A percentile compares a stretch with the other conserved stretches of the same genome.
phyloP scores from a whole-genome alignment of 2,888 invertebrate species.

The Noctuana brunneofusca region DNA sequence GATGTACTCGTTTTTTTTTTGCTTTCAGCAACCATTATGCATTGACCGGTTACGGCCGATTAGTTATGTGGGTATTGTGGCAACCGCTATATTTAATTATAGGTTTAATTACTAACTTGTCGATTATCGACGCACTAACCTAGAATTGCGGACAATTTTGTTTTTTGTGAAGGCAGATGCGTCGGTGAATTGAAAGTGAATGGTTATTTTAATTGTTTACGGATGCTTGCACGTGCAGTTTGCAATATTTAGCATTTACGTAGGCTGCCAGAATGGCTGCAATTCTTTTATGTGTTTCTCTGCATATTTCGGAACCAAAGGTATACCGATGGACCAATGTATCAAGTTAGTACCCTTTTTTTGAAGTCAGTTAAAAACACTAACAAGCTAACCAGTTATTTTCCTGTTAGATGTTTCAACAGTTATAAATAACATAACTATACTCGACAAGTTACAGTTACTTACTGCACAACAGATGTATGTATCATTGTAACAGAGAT shows the following conservation, averaged over 20 bases:
- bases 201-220: conserved; percentile 28
- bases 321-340: no score
- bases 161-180: conserved; percentile 33
- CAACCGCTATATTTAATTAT: conserved; percentile 27
- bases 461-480: background rate
- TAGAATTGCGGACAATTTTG: conserved; percentile 20
- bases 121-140: conserved; percentile 27
- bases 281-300: background rate
- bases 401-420: background rate
- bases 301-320: no score
- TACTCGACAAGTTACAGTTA: background rate
- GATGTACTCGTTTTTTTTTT: conserved; percentile 26
- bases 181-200: conserved; percentile 29
- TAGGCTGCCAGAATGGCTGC: background rate
- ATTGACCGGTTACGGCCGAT: conserved; percentile 23
- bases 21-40: conserved; percentile 18
- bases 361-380: no score
- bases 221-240: conserved; percentile 19
- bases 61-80: conserved; percentile 20
- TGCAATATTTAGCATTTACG: conserved; percentile 1
- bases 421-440: background rate
- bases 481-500: background rate
- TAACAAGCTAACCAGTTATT: background rate
- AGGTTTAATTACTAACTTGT: conserved; percentile 26
- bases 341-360: no score